Percentiles rank a stretch among this genome's conserved stretches.
These are phyloP conservation scores for Olivierus martensii DNA, from an alignment of 1,140 invertebrate genomes.

Conservation along the genomic window DNA sequence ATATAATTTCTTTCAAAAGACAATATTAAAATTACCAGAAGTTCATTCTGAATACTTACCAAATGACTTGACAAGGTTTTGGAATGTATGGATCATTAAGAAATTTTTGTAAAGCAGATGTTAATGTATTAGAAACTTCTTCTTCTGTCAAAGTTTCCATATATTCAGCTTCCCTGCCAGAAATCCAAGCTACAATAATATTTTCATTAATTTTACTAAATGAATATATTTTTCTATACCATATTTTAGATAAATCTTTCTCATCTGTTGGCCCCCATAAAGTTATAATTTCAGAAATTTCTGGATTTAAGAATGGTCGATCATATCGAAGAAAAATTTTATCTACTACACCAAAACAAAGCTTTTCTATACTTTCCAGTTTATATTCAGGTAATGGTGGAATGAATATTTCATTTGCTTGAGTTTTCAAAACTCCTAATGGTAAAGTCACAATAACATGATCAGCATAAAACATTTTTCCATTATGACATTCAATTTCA, in stretches of 20 bases:
- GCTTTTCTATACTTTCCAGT: slow-evolving; percentile 60
- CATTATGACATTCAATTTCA: slow-evolving; percentile 42
- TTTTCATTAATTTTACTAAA: slow-evolving; percentile 49
- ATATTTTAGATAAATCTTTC: slow-evolving; percentile 29
- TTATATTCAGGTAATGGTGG: slow-evolving; percentile 71
- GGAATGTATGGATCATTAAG: slow-evolving; percentile 19
- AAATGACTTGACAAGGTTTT: slow-evolving; percentile 14
- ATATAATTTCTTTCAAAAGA: no score
- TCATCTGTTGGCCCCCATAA: slow-evolving; percentile 48
- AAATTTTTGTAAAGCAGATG: slow-evolving; percentile 30
- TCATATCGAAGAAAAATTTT: slow-evolving; percentile 83
- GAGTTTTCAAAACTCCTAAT: slow-evolving; percentile 76
- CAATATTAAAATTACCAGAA: no score
- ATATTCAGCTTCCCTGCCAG: slow-evolving; percentile 52
- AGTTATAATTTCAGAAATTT: slow-evolving; percentile 69
- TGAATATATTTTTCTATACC: slow-evolving; percentile 88
- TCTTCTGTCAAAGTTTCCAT: slow-evolving; percentile 61
- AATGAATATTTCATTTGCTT: slow-evolving; percentile 55
- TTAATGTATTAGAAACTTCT: slow-evolving; percentile 50
- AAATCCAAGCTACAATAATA: slow-evolving; percentile 52
- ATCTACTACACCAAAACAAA: slow-evolving; percentile 82
- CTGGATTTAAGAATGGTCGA: slow-evolving; percentile 66
- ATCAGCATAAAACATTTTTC: slow-evolving; percentile 56
- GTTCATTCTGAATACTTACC: no score
- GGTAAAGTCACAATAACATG: slow-evolving; percentile 87